Percentiles rank a stretch among this genome's conserved stretches.
These are phyloP conservation scores for Manis pentadactyla DNA, from an alignment of 2,797 vertebrate genomes.

Conservation along the genomic window DNA sequence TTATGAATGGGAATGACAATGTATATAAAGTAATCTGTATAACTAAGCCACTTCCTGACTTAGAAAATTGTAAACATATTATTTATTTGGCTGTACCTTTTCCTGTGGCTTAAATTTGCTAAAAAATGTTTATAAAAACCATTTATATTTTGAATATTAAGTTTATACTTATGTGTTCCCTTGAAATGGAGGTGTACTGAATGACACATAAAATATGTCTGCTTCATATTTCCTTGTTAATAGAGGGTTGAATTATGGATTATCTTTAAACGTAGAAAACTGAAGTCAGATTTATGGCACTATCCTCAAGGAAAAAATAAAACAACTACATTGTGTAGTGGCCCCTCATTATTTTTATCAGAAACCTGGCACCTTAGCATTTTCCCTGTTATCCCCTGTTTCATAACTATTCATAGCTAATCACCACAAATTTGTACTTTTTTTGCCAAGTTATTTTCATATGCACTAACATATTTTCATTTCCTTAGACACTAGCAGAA, in stretches of 20 bases:
- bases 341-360: background rate
- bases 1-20: background rate
- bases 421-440: background rate
- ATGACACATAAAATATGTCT: background rate
- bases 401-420: background rate
- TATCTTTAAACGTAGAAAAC: background rate
- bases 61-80: background rate
- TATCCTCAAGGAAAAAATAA: background rate
- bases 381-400: background rate
- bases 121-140: background rate
- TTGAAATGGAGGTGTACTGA: background rate
- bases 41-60: background rate
- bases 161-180: background rate
- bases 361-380: background rate
- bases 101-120: background rate
- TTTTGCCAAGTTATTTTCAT: background rate
- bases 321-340: background rate
- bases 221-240: background rate
- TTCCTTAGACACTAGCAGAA: background rate
- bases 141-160: background rate
- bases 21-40: background rate
- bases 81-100: background rate
- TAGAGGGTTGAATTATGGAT: background rate
- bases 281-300: background rate
- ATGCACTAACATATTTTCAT: background rate